Evolutionary conservation across 2,113 vertebrate species (phyloP), one percentile per base, ranked within the genome.

Genomic region (Dromas ardeola): DNA sequence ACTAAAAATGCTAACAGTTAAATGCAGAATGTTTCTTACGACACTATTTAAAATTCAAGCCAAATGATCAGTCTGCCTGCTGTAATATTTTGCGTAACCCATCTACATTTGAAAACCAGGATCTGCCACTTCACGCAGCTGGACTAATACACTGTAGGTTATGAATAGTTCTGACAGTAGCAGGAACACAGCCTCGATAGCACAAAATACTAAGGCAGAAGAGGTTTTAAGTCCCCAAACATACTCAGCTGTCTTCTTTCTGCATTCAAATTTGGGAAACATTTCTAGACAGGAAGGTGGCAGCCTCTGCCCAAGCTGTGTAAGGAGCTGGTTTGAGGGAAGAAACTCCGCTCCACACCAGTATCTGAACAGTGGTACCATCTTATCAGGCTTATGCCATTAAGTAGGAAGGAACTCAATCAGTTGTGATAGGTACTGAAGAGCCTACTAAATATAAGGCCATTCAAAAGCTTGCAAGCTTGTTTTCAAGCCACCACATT

Each of bases 1-100:
- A 93, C 73, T 88, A 52, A 90, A 96, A 93, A 72, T 42, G 49
- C 81, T 84, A 95, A 34, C 18, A 34, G 67, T 90, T 89, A 73
- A 82, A 73, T 3, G 23, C 29, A 91, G 61, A 74, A 34, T 3
- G 14, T 73, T 97, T 81, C 70, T 91, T 55, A 66, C 1, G 18
- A 72, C 11, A 6, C 25, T 25, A 15, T 21, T 89, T 85, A 81
- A 78, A 82, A 91, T 88, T 77, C 84, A 62, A 93, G 81, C 84
- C 93, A 93, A 82, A 85, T 30, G 27, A 87, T 62, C 45, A 50
- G 70, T 13, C 81, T 93, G 66, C 22, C 58, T 43, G 30, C 70
- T 90, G 67, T 45, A 77, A n/a, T 73, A 85, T 93, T 90, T 87
- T 2, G 13, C 58, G 79, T 73, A 94, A 79, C 22, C 34, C 42